phyloP scores from a whole-genome alignment of 92 coral and sea anemone species.

The Plumapathes pennacea region DNA sequence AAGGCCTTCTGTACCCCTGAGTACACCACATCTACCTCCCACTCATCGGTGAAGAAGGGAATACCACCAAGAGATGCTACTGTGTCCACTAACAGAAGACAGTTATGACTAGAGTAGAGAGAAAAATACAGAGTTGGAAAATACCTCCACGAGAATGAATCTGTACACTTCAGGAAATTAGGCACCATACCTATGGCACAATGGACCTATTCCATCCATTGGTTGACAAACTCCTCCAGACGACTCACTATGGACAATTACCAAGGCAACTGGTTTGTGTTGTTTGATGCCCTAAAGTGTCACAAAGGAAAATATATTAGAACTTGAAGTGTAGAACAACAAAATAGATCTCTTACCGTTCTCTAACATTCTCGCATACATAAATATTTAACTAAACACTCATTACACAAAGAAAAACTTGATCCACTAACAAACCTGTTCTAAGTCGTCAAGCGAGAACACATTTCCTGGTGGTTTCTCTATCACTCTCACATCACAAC shows the following conservation, averaged over 20 bases:
- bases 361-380: too few species aligned
- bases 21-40: conserved; percentile 85
- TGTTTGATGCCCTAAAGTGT: conserved; percentile 63
- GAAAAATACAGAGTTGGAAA: too few species aligned
- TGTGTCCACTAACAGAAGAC: conserved; percentile 92
- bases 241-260: conserved; percentile 93
- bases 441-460: conserved; percentile 80
- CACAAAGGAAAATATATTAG: too few species aligned
- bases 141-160: too few species aligned
- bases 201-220: conserved; percentile 79
- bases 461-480: conserved; percentile 77
- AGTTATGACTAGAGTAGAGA: conserved; percentile 68
- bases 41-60: conserved; percentile 80
- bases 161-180: too few species aligned
- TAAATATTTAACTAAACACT: too few species aligned
- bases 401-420: too few species aligned
- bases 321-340: too few species aligned
- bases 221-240: conserved; percentile 94
- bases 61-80: conserved; percentile 98
- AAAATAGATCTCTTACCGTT: too few species aligned
- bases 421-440: too few species aligned
- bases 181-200: conserved; percentile 84
- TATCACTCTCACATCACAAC: conserved; percentile 84
- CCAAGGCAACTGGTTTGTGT: conserved; percentile 83
- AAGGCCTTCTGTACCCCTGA: conserved; percentile 92